Evolutionary conservation across 2,113 vertebrate species (phyloP), one percentile per base, ranked within the genome.

Genomic region (Aptenodytes forsteri): DNA sequence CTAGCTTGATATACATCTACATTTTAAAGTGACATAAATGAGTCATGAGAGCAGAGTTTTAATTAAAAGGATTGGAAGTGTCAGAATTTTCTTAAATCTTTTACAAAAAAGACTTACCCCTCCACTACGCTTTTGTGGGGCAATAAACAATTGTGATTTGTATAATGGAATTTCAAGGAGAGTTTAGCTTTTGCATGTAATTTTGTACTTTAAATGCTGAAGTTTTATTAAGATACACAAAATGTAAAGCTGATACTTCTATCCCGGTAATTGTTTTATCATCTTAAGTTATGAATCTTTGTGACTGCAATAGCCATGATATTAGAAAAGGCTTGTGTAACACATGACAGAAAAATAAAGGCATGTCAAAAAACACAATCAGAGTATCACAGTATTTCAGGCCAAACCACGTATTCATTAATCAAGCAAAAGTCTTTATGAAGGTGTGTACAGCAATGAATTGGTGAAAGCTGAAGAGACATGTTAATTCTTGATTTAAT

Each of bases 1-100:
- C 46, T 83, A 70, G 49, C 62, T 89, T 85, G 87, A 77, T 90
- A 32, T 47, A 85, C 0, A 12, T 90, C 94, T 90, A 18, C 64
- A 61, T 96, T 95, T 96, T 83, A 55, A 96, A 96, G 78, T 40
- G 58, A 91, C 87, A 90, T 84, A 85, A 83, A 23, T 83, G 91
- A 91, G 75, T 94, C 89, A 94, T 86, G 55, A 61, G 59, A 91
- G 66, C 71, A 58, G 50, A 61, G 29, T 66, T 95, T 95, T 82
- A 89, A 96, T 96, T 96, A 94, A 59, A 87, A 87, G 32, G n/a
- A 44, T 84, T 92, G 40, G 40, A 97, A 91, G n/a, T 70, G 62
- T 96, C 50, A 80, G 46, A 94, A 95, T 91, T 73, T 91, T 85
- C 49, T 94, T n/a, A 50, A 69, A 55, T 72, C 40, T 69, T 66